Evolutionary conservation across 2,888 invertebrate species (phyloP).

Genomic region (Pseudanteris insignis): DNA sequence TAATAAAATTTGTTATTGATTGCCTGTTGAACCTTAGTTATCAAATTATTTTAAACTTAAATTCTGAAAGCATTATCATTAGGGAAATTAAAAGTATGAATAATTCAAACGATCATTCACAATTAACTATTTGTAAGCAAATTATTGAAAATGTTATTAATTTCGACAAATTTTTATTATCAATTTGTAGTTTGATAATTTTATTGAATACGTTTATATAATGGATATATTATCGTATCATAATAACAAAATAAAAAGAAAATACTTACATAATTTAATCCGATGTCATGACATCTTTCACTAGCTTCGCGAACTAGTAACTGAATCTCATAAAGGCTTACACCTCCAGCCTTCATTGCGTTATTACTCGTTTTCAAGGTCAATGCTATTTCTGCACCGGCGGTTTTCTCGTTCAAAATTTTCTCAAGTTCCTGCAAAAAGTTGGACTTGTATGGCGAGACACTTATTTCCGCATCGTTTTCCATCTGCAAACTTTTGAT

Average conservation of each 20-base stretch:
- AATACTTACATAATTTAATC: slow-evolving; percentile 61
- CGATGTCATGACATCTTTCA: slow-evolving; percentile 61
- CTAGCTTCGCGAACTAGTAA: slow-evolving; percentile 63
- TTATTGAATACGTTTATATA: too few species aligned
- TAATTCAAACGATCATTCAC: too few species aligned
- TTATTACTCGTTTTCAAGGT: slow-evolving; percentile 54
- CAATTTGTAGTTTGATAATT: too few species aligned
- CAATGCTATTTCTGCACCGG: slow-evolving; percentile 55
- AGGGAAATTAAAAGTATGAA: too few species aligned
- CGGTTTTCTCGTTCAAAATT: slow-evolving; percentile 64
- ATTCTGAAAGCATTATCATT: neutral
- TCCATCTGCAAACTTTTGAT: slow-evolving; percentile 66
- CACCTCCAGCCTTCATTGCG: slow-evolving; percentile 56
- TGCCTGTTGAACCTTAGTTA: slow-evolving; percentile 8
- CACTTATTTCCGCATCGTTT: slow-evolving; percentile 56
- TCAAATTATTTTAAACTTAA: neutral
- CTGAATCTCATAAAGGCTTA: slow-evolving; percentile 63
- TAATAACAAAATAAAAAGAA: neutral
- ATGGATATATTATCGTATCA: too few species aligned
- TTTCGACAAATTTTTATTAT: too few species aligned
- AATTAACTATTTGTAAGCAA: too few species aligned
- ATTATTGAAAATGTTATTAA: too few species aligned
- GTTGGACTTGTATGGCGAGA: slow-evolving; percentile 68
- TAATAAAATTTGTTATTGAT: too few species aligned
- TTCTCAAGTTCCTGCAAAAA: slow-evolving; percentile 69